Base-by-base conservation (phyloP, 1,140 invertebrate genomes). In the Oscheius sp. region DNA sequence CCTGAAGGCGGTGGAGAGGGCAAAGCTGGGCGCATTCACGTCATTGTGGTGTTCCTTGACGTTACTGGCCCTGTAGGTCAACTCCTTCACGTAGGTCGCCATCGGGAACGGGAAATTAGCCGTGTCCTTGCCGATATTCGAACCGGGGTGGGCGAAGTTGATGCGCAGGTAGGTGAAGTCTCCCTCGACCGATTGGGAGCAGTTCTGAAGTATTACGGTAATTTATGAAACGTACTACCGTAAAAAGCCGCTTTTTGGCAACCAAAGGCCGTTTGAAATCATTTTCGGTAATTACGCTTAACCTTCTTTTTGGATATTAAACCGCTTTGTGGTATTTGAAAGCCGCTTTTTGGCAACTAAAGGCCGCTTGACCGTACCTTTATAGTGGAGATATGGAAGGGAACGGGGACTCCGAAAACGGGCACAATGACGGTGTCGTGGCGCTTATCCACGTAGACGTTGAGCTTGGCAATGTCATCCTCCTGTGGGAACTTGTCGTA, bases 91-190 rank as follows among this genome's bases (percentile, higher is more conserved):
- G 85, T 95, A 99, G 13, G 93, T 95, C 3, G 94, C 93, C 86
- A 98, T 93, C 0, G 94, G 93, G 81, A 96, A 92, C 1, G 93
- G 90, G 84, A 95, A 97, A 28, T 90, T 88, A 84, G 95, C 94
- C 80, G 92, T 93, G 74, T 92, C 90, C 1, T 93, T 94, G 88
- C 97, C 80, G 42, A 85, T 91, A 2, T 93, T 92, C 3, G 65
- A 67, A 10, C 96, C 96, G 31, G 96, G 96, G 87, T 98, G 95
- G 85, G 96, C 97, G 85, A 99, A 99, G 86, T 99, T 99, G 78
- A 99, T 93, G 84, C 97, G 90, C 70, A 99, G 89, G 87, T 98
- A 99, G 0, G 95, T 98, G 84, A 97, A 98, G 85, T 99, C 95
- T 36, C 97, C 97, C 87, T 99, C 96, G 23, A 98, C 93, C 1